These are phyloP conservation scores for Dryobates pubescens DNA, from an alignment of 2,797 vertebrate species.

Conservation along the genomic window DNA sequence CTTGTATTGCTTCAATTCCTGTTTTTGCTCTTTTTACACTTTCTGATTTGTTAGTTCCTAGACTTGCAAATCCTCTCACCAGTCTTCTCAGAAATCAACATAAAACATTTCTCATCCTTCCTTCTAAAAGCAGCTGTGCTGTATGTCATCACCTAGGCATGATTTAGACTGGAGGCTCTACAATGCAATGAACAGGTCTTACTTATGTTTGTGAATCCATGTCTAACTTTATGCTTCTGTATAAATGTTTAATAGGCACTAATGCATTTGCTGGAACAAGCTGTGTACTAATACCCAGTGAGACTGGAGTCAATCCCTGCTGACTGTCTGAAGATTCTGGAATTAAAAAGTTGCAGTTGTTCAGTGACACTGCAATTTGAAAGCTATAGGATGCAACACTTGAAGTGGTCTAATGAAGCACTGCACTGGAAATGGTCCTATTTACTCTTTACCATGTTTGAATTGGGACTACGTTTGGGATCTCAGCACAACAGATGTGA, in stretches of 20 bases:
- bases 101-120: neutral
- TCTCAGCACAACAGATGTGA: neutral
- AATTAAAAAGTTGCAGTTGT: neutral
- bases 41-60: neutral
- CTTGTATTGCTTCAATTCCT: neutral
- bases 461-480: neutral
- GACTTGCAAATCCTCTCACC: neutral
- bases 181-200: constrained; percentile 15
- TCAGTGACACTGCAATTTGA: constrained; percentile 37
- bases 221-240: constrained; percentile 22
- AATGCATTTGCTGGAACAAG: constrained; percentile 68
- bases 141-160: neutral
- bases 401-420: neutral
- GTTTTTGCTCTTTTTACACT: neutral
- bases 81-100: neutral
- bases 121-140: neutral
- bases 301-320: constrained; percentile 28
- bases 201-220: constrained; percentile 34
- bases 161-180: neutral
- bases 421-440: neutral
- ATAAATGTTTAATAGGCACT: constrained; percentile 71
- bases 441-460: neutral
- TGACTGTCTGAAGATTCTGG: constrained; percentile 50
- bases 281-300: neutral
- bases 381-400: neutral